Percentiles rank a stretch among this genome's conserved stretches.
Conservation (phyloP, 1,140 invertebrate genomes). For the Contarinia nasturtii region DNA sequence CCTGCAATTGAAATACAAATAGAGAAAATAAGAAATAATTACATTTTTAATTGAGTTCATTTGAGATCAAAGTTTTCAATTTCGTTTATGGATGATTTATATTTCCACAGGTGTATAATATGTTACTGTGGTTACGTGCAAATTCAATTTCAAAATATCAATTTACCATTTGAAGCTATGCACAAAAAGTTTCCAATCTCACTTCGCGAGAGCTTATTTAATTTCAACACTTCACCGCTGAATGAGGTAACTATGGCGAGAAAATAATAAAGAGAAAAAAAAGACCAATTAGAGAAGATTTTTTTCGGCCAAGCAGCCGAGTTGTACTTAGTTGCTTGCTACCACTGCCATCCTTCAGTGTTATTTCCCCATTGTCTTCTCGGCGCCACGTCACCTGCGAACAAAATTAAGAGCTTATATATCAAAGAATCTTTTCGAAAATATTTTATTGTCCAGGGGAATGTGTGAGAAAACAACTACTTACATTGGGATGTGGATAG, state of each 20-base stretch:
- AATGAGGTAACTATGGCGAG: conserved; percentile 33
- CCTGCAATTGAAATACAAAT: too few species aligned
- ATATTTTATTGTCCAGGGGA: too few species aligned
- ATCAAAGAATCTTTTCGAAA: too few species aligned
- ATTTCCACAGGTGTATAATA: too few species aligned
- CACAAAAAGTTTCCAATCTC: conserved; percentile 81
- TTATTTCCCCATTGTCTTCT: conserved; percentile 64
- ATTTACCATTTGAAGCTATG: conserved; percentile 53
- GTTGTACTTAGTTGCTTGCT: conserved; percentile 38
- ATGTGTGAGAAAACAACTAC: too few species aligned
- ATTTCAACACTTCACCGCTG: conserved; percentile 50
- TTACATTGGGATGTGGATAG: conserved; percentile 59
- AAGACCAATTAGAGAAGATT: not conserved
- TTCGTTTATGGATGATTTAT: too few species aligned
- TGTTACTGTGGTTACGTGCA: too few species aligned
- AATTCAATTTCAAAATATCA: too few species aligned
- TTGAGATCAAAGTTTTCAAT: too few species aligned
- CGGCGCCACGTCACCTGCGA: conserved; percentile 52
- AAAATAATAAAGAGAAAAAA: conserved; percentile 9
- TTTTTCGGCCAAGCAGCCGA: not conserved
- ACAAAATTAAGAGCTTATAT: too few species aligned
- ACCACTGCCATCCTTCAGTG: conserved; percentile 41
- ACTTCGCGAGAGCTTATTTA: conserved; percentile 60
- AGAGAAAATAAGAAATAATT: too few species aligned
- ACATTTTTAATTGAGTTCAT: too few species aligned